Base-by-base conservation (phyloP, 1,140 invertebrate genomes). In the Papilio dardanus region DNA sequence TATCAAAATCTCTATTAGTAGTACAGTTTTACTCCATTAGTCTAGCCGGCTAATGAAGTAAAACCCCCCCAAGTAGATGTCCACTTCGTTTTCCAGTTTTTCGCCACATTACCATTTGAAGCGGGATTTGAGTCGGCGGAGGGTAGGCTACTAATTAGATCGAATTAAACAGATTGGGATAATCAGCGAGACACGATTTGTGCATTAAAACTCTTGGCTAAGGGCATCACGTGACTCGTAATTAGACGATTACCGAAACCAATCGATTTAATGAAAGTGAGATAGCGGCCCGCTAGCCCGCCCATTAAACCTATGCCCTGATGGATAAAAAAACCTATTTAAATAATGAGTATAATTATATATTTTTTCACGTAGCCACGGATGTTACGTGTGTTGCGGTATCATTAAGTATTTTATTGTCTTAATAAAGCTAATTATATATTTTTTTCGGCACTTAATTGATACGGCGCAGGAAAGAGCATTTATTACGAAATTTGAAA, bases 341-440 rank as follows among this genome's bases (percentile, higher is more conserved):
- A 88, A 91, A 92, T 93, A 93, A 92, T 93, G 89, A 92, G 88
- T 89, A 92, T 93, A 92, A 93, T 93, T 92, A 93, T 87, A 91
- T 87, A 88, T 90, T 92, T 90, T 92, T 93, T 92, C 90, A 93
- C 89, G 83, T 91, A 87, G 85, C 82, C 87, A 92, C 89, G 86
- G 87, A 88, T 88, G 89, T 90, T 88, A 91, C 88, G 85, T 81
- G 82, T 92, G 89, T 91, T 91, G 91, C 87, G 86, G 89, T 90
- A 89, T 93, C 91, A 93, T 93, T 92, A 93, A 90, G 86, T 90
- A 80, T 91, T 93, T 93, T 93, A 93, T 92, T 93, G 91, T 93
- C 88, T 93, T 92, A 92, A 93, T 92, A 91, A 86, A 90, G 80
- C 88, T 93, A 91, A 93, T 93, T 93, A 93, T 90, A 91, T 84